A percentile compares a stretch with the other conserved stretches of the same genome.
Conservation (phyloP, 2,888 invertebrate genomes). For the Eumerus sabulonum region DNA sequence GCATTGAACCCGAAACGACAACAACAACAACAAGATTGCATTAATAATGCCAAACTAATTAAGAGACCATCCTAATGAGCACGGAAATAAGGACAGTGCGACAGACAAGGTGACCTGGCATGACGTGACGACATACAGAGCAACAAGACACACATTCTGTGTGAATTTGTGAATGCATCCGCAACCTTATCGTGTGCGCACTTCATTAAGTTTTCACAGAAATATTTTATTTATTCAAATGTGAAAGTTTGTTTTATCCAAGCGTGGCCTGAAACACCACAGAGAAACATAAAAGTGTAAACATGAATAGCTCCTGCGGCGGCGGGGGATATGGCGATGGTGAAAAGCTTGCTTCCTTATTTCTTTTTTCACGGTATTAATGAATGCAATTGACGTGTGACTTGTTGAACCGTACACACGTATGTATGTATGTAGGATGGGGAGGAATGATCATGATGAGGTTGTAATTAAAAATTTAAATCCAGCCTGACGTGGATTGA, state of each 20-base stretch:
- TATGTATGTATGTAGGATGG: no score
- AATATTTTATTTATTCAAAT: conserved; percentile 62
- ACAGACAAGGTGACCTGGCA: no score
- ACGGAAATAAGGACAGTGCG: conserved; percentile 29
- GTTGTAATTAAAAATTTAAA: conserved; percentile 63
- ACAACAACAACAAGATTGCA: conserved; percentile 14
- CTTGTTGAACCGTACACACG: conserved; percentile 30
- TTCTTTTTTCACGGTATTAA: conserved; percentile 41
- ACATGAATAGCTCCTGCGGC: no score
- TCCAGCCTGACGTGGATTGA: conserved; percentile 48
- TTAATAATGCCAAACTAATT: conserved; percentile 66
- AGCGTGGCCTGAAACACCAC: not conserved
- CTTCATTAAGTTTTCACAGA: conserved; percentile 53
- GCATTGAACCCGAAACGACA: no score
- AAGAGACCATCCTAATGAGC: conserved; percentile 59
- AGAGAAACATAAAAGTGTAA: not conserved
- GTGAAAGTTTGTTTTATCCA: conserved; percentile 54
- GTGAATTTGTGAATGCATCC: conserved; percentile 54
- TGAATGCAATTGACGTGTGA: conserved; percentile 63
- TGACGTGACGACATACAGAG: no score
- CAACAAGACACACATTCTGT: conserved; percentile 1
- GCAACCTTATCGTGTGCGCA: conserved; percentile 51
- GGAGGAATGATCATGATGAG: not conserved
- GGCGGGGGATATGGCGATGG: no score
- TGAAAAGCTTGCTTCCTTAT: no score